Evolutionary conservation across 2,113 vertebrate genomes (phyloP).

Genomic region (Anas platyrhynchos): DNA sequence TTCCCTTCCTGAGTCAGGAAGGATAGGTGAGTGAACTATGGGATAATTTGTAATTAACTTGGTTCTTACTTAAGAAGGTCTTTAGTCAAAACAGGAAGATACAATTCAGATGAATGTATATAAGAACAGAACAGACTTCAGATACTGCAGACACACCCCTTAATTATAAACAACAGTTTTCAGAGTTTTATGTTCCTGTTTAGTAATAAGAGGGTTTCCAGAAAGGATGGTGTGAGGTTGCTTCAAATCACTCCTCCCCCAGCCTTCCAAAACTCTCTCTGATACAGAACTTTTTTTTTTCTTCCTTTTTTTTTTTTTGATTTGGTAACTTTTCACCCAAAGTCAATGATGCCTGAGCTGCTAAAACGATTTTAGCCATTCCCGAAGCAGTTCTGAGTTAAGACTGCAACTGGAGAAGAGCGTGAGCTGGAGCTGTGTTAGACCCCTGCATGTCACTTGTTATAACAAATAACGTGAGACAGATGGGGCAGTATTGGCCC

Average conservation of each 20-base stretch:
- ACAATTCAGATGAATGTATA: constrained; percentile 4
- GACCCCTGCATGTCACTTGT: not conserved
- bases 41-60: constrained; percentile 36
- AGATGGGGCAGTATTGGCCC: not conserved
- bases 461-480: not conserved
- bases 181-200: not conserved
- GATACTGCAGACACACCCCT: not conserved
- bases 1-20: constrained; percentile 52
- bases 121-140: not conserved
- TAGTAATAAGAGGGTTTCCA: not conserved
- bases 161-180: constrained; percentile 8
- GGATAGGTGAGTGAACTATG: constrained; percentile 53
- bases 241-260: not conserved
- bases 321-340: not conserved
- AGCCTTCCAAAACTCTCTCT: not conserved
- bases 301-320: not conserved
- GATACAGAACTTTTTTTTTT: not conserved
- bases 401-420: not conserved
- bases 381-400: not conserved
- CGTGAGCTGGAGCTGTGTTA: not conserved
- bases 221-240: not conserved
- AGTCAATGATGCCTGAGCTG: not conserved
- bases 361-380: not conserved
- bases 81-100: constrained; percentile 66
- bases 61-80: constrained; percentile 21